Evolutionary conservation across 2,113 vertebrate genomes (phyloP).

Genomic region (Chamaea fasciata): DNA sequence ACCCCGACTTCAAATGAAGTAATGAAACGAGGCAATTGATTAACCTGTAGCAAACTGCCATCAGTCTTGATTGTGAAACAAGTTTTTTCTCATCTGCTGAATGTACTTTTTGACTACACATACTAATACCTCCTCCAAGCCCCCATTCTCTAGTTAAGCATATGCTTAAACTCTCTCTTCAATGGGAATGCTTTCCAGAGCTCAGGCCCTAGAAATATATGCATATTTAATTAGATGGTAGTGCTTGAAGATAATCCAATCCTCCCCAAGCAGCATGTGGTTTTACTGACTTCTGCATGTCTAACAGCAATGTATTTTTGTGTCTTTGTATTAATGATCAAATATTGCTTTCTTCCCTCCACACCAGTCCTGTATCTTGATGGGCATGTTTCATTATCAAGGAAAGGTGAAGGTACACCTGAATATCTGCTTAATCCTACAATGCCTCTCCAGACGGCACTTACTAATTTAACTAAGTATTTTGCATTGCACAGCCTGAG

Average conservation of each 20-base stretch:
- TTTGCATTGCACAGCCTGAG: background rate
- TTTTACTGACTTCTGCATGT: conserved; percentile 38
- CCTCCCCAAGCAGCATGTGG: conserved; percentile 27
- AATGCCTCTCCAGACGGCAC: background rate
- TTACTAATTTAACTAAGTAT: background rate
- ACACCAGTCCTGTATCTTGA: background rate
- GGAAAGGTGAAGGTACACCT: background rate
- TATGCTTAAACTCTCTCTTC: conserved; percentile 11
- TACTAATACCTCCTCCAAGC: background rate
- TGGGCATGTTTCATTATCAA: background rate
- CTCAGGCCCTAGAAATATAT: conserved; percentile 44
- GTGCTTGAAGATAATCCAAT: conserved; percentile 51
- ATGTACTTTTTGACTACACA: conserved; percentile 32
- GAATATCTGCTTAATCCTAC: background rate
- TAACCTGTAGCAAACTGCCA: conserved; percentile 39
- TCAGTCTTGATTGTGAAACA: background rate
- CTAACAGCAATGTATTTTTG: conserved; percentile 2
- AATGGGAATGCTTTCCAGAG: conserved; percentile 21
- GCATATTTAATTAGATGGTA: conserved; percentile 47
- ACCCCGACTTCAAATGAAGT: background rate
- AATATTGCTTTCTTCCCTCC: background rate
- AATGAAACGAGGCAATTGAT: conserved; percentile 1
- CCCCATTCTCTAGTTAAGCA: background rate
- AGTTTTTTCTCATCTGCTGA: conserved; percentile 17
- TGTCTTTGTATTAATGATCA: background rate